phyloP scores from a whole-genome alignment of 2,113 vertebrate species.

The Trematomus loennbergii region DNA sequence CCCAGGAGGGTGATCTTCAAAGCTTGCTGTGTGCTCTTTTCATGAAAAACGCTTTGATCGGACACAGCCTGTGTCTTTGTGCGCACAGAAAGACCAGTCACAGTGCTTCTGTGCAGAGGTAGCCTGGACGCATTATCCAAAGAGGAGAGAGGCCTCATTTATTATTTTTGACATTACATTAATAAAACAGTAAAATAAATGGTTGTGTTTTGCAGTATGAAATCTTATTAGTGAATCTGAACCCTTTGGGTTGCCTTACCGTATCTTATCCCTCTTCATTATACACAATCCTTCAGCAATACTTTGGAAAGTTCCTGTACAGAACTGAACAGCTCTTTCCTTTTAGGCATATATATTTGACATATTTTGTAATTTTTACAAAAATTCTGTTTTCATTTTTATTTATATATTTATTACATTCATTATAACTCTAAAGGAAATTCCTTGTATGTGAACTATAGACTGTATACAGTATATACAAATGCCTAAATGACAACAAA shows the following conservation, averaged over 20 bases:
- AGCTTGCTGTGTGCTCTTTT: neutral
- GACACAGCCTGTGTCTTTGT: neutral
- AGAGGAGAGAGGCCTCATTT: conserved; percentile 1
- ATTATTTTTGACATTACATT: neutral
- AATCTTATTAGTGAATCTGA: neutral
- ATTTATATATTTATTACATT: too few relatives aligned
- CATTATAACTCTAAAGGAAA: too few relatives aligned
- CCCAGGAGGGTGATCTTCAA: neutral
- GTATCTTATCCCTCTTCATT: neutral
- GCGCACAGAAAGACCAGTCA: conserved; percentile 2
- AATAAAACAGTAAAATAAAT: neutral
- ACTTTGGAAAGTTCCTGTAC: neutral
- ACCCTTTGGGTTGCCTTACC: neutral
- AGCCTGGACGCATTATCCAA: conserved; percentile 12
- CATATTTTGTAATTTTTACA: too few relatives aligned
- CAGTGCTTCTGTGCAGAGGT: neutral
- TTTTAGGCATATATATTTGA: neutral
- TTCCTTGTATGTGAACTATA: too few relatives aligned
- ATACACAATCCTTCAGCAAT: too few relatives aligned
- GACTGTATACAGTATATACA: too few relatives aligned
- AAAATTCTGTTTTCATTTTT: too few relatives aligned
- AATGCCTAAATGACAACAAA: too few relatives aligned
- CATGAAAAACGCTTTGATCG: neutral
- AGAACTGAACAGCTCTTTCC: neutral
- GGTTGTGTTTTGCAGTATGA: neutral